Percentiles rank a stretch among this genome's conserved stretches.
phyloP scores from a whole-genome alignment of 1,140 invertebrate genomes.

The Microplitis mediator region DNA sequence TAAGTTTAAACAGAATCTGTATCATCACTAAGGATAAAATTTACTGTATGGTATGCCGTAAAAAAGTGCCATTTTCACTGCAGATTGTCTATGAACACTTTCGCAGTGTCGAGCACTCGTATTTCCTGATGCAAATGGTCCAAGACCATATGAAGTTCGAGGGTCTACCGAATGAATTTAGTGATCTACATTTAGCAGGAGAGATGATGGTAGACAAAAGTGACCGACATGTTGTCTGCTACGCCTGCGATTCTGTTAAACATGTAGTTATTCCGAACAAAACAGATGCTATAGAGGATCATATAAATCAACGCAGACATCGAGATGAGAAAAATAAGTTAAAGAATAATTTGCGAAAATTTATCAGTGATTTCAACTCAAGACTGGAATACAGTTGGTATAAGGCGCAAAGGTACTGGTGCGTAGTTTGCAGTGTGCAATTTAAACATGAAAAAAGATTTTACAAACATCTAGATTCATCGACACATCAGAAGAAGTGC shows the following conservation, averaged over 20 bases:
- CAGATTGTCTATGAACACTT: not conserved
- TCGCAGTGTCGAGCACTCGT: not conserved
- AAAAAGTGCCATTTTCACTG: not conserved
- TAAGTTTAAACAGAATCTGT: not conserved
- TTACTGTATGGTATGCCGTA: not conserved
- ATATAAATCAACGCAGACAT: constrained; percentile 13
- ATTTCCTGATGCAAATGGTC: not conserved
- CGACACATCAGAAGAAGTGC: constrained; percentile 1
- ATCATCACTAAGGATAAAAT: not conserved
- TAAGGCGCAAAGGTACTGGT: constrained; percentile 37
- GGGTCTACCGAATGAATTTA: not conserved
- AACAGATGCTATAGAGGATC: not conserved
- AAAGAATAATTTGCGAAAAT: not conserved
- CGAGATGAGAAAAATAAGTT: not conserved
- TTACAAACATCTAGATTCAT: constrained; percentile 28
- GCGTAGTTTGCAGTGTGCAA: constrained; percentile 32
- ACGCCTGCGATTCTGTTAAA: not conserved
- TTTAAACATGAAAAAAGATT: constrained; percentile 39
- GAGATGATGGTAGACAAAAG: not conserved
- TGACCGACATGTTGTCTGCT: not conserved
- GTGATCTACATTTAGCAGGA: not conserved
- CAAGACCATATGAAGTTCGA: not conserved
- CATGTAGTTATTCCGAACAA: not conserved
- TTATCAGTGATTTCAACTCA: not conserved
- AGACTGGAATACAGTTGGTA: constrained; percentile 26